phyloP scores from a whole-genome alignment of 2,888 invertebrate species.

The Chirona hameri region DNA sequence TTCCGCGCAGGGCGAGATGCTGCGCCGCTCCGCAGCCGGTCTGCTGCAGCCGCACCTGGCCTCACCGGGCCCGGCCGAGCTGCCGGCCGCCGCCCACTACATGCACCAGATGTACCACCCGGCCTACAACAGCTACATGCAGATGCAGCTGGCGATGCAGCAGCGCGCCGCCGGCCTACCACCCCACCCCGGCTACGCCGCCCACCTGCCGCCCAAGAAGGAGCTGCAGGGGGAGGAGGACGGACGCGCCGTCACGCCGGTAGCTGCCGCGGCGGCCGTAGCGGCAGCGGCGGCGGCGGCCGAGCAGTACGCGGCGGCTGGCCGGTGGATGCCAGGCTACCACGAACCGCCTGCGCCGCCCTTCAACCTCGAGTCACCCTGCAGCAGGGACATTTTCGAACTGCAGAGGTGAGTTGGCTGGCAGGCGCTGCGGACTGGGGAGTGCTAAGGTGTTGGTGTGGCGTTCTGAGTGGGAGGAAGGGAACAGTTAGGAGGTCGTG shows the following conservation, averaged over 20 bases:
- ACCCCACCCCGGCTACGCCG: slow-evolving; percentile 22
- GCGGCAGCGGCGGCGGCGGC: not conserved
- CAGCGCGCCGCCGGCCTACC: not conserved
- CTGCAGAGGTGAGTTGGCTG: not conserved
- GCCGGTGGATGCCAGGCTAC: slow-evolving; percentile 35
- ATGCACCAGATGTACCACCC: slow-evolving; percentile 39
- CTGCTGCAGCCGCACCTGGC: not conserved
- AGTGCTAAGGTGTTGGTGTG: not conserved
- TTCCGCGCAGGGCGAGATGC: not conserved
- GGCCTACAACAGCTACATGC: slow-evolving; percentile 38
- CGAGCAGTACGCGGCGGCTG: slow-evolving; percentile 33
- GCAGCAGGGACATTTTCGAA: not conserved
- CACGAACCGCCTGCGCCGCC: slow-evolving; percentile 38
- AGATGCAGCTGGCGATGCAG: slow-evolving; percentile 40
- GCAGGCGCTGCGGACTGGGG: not conserved
- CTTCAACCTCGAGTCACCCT: slow-evolving; percentile 11
- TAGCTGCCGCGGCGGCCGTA: slow-evolving; percentile 2
- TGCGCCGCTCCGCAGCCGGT: not conserved
- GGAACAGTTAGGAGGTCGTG: too few species aligned
- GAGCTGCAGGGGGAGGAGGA: slow-evolving; percentile 31
- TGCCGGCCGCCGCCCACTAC: slow-evolving; percentile 28
- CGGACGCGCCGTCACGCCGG: not conserved
- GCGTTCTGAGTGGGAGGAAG: not conserved
- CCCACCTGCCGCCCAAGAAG: slow-evolving; percentile 33
- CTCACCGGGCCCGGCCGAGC: not conserved